Evolutionary conservation across 2,888 invertebrate genomes (phyloP).

Genomic region (Stomorhina lunata): DNA sequence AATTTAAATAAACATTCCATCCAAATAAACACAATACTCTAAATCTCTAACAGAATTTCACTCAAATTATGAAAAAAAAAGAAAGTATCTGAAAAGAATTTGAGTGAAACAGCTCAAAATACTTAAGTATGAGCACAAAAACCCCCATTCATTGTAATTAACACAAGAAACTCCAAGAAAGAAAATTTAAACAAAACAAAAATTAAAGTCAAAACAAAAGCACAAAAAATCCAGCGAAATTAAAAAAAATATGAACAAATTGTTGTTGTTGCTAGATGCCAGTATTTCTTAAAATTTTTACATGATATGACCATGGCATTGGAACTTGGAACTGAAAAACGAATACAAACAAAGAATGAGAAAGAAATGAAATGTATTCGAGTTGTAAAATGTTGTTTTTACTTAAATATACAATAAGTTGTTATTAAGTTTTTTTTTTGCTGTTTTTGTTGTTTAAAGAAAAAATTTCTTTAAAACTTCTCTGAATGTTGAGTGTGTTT

Average conservation of each 20-base stretch:
- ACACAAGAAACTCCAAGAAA: constrained; percentile 15
- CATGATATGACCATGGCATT: constrained; percentile 52
- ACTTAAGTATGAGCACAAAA: background rate
- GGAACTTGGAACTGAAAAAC: constrained; percentile 3
- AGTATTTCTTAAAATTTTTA: background rate
- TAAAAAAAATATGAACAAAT: constrained; percentile 32
- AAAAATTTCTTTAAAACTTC: constrained; percentile 50
- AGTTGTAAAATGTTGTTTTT: constrained; percentile 24
- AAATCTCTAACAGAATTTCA: background rate
- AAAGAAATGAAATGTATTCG: constrained; percentile 24
- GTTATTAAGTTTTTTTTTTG: constrained; percentile 16
- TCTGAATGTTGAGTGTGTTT: constrained; percentile 8
- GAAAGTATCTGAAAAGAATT: background rate
- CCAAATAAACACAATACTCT: background rate
- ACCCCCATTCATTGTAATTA: background rate
- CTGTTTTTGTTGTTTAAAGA: constrained; percentile 9
- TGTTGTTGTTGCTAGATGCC: background rate
- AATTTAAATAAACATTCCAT: too few relatives aligned
- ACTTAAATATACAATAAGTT: constrained; percentile 15
- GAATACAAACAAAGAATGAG: constrained; percentile 10
- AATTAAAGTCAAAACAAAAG: constrained; percentile 14
- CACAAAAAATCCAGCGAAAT: constrained; percentile 3
- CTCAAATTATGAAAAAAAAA: constrained; percentile 32
- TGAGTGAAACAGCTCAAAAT: background rate
- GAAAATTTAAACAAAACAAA: constrained; percentile 20